Percentiles rank a stretch among this genome's conserved stretches.
phyloP scores from a whole-genome alignment of 2,113 vertebrate species.

The Mesembrinibis cayennensis region DNA sequence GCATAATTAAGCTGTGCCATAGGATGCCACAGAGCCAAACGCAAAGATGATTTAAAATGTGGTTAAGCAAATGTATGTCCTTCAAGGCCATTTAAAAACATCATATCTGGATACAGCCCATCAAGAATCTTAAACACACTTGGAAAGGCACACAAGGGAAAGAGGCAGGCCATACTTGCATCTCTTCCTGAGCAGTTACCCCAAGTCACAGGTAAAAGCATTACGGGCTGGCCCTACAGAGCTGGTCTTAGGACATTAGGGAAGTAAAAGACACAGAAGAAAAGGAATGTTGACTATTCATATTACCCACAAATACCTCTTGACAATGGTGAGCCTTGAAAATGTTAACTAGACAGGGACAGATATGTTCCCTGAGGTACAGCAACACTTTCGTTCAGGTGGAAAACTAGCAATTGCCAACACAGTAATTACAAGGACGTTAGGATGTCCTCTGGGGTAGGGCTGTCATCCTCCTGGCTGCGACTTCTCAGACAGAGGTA shows the following conservation, averaged over 20 bases:
- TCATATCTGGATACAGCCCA: not conserved
- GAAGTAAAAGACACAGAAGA: not conserved
- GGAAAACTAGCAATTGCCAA: not conserved
- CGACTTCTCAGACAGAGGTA: not conserved
- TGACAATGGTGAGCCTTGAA: not conserved
- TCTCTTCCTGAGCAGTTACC: not conserved
- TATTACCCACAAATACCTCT: not conserved
- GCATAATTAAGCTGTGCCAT: not conserved
- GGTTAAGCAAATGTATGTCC: not conserved
- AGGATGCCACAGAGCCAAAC: not conserved
- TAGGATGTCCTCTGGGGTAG: not conserved
- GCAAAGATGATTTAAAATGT: not conserved
- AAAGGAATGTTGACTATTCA: not conserved
- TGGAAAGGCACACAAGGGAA: not conserved
- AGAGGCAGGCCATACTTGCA: not conserved
- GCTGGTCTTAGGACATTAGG: not conserved
- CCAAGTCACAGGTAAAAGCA: not conserved
- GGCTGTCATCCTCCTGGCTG: not conserved
- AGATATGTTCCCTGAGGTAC: not conserved
- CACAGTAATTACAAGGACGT: not conserved
- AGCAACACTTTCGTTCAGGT: not conserved
- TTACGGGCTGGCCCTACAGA: not conserved
- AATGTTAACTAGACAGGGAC: not conserved
- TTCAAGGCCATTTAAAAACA: not conserved
- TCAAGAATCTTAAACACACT: not conserved